A percentile compares a stretch with the other conserved stretches of the same genome.
Evolutionary conservation across 35 echinoderm and acorn worm genomes (phyloP).

Genomic region (Lytechinus pictus): DNA sequence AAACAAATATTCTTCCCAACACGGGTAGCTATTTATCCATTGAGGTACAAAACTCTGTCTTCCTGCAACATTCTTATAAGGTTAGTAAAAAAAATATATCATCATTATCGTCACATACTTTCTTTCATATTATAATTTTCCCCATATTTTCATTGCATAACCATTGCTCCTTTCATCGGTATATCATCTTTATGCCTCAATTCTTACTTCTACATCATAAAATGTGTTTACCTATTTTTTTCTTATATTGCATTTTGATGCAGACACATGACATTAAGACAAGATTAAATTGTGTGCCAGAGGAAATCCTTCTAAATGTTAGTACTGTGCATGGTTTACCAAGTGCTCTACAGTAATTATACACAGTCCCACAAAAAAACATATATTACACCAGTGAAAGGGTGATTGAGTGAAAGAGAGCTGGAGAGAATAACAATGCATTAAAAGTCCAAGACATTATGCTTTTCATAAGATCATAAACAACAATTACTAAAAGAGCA

Average conservation of each 20-base stretch:
- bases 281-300: not conserved
- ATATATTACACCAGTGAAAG: not conserved
- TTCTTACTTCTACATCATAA: too few relatives aligned
- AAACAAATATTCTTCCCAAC: too few relatives aligned
- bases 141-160: too few relatives aligned
- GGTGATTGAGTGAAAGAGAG: not conserved
- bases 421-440: not conserved
- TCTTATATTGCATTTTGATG: not conserved
- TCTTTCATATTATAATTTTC: too few relatives aligned
- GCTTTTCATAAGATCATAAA: not conserved
- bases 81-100: too few relatives aligned
- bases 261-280: not conserved
- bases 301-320: not conserved
- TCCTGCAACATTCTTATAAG: too few relatives aligned
- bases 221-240: not conserved
- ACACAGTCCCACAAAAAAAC: not conserved
- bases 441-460: not conserved
- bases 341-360: not conserved
- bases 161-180: too few relatives aligned
- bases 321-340: not conserved
- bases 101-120: too few relatives aligned
- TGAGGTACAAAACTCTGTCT: too few relatives aligned
- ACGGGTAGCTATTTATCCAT: too few relatives aligned
- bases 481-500: not conserved
- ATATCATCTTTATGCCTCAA: too few relatives aligned